Evolutionary conservation across 2,797 vertebrate genomes (phyloP), one percentile per base, ranked within the genome.

Genomic region (Myotis planiceps): DNA sequence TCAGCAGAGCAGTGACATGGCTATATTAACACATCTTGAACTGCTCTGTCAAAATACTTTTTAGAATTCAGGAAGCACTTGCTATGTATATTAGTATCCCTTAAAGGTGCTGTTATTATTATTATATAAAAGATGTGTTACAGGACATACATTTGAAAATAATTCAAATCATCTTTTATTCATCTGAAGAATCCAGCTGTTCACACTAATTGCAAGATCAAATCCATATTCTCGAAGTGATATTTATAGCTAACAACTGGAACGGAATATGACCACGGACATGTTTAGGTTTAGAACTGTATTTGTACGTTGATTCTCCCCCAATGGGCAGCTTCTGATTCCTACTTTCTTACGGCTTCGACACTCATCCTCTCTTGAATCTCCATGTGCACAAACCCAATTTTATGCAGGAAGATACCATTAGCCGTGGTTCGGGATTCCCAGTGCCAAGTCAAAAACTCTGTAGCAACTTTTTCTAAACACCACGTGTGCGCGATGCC

Each of bases 401-500:
- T 55, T 21, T 84, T 93, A 96, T 55, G n/a, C 85, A 88, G 90
- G 92, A 93, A 79, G 95, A 97, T 23, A 85, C 51, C 42, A 95
- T 82, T 92, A 97, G 93, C 88, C 65, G 21, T 19, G 49, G 92
- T 75, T 96, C 79, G 81, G 45, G 39, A 76, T 92, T 94, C 63
- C 68, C 34, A 88, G 74, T 23, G n/a, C 82, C 93, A 95, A 96
- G 69, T 78, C 92, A 68, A 83, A 96, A 97, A 75, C 45, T 88
- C 89, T 51, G 74, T 68, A 74, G 88, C 3, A 13, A 34, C 25
- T 74, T 88, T 95, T 29, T 92, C 86, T 0, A 27, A 97, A 96
- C 76, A 98, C 71, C 95, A 97, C 96, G 96, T 96, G 88, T 60
- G 39, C 42, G 3, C 1, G 37, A 65, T 90, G 39, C 76, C 83